These are phyloP conservation scores for Argopecten irradians DNA, from an alignment of 1,140 invertebrate genomes.

Conservation along the genomic window DNA sequence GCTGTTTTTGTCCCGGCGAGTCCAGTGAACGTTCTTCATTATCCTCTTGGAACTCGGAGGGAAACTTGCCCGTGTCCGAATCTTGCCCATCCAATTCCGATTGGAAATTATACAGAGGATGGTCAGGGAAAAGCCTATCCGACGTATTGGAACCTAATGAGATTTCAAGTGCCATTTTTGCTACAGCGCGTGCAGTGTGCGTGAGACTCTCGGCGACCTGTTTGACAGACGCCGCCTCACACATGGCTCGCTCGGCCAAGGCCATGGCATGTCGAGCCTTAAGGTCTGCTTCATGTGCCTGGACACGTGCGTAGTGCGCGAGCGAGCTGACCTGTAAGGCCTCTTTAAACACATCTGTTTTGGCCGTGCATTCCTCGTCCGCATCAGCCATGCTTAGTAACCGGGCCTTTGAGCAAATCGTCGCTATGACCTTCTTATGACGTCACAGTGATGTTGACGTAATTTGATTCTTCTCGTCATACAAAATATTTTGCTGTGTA, in stretches of 20 bases:
- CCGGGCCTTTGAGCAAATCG: background rate
- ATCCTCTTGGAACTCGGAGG: background rate
- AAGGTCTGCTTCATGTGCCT: conserved; percentile 40
- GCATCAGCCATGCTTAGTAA: background rate
- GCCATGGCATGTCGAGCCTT: conserved; percentile 35
- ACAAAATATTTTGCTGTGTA: background rate
- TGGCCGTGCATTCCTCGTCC: background rate
- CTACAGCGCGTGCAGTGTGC: conserved; percentile 33
- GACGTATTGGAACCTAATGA: background rate
- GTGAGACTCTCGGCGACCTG: conserved; percentile 41
- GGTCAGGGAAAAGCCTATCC: background rate
- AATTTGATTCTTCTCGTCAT: background rate
- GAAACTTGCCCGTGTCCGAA: background rate
- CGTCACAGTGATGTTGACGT: background rate
- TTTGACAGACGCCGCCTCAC: conserved; percentile 36
- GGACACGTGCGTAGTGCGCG: conserved; percentile 42
- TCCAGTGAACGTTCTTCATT: background rate
- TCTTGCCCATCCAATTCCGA: background rate
- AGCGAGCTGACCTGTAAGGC: conserved; percentile 35
- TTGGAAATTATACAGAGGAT: background rate
- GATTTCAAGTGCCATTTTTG: conserved; percentile 40
- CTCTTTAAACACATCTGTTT: conserved; percentile 22
- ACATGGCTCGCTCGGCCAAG: conserved; percentile 32
- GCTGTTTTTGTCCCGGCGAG: background rate
- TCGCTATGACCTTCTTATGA: background rate